Conservation (phyloP, 2,888 invertebrate genomes). For the Andricus quercusramuli region DNA sequence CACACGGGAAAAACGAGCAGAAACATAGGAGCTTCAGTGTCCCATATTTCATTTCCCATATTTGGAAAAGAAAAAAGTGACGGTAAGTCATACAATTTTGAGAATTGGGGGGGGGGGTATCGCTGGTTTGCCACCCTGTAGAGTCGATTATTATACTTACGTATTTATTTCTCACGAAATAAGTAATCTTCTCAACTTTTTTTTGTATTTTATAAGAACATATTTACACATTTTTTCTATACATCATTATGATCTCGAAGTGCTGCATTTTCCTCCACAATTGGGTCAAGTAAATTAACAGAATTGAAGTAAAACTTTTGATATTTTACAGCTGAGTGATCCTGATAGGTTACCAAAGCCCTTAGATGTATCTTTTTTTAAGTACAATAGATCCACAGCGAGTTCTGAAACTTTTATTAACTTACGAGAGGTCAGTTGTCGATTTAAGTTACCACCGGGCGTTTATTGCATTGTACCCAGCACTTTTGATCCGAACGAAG, state of each 20-base stretch:
- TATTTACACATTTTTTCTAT: too few species aligned
- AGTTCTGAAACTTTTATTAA: slow-evolving; percentile 97
- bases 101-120: too few species aligned
- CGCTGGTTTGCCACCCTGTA: too few species aligned
- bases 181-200: background rate
- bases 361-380: slow-evolving; percentile 93
- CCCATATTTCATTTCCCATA: too few species aligned
- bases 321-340: slow-evolving; percentile 80
- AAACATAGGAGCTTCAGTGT: too few species aligned
- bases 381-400: slow-evolving; percentile 94
- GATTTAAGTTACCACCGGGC: slow-evolving; percentile 96
- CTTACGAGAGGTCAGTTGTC: slow-evolving; percentile 93
- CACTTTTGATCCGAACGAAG: slow-evolving; percentile 97
- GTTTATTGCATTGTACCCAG: slow-evolving; percentile 97
- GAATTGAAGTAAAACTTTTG: background rate
- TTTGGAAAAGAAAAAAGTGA: too few species aligned
- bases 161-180: too few species aligned
- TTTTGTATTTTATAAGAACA: too few species aligned
- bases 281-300: background rate
- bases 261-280: background rate
- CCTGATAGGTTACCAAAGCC: slow-evolving; percentile 86
- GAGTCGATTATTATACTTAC: too few species aligned
- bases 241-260: too few species aligned
- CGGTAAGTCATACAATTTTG: too few species aligned
- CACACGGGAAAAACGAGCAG: too few species aligned